A percentile compares a stretch with the other conserved stretches of the same genome.
These are phyloP conservation scores for Aleiodes leptofemur DNA, from an alignment of 2,888 invertebrate genomes.

Conservation along the genomic window DNA sequence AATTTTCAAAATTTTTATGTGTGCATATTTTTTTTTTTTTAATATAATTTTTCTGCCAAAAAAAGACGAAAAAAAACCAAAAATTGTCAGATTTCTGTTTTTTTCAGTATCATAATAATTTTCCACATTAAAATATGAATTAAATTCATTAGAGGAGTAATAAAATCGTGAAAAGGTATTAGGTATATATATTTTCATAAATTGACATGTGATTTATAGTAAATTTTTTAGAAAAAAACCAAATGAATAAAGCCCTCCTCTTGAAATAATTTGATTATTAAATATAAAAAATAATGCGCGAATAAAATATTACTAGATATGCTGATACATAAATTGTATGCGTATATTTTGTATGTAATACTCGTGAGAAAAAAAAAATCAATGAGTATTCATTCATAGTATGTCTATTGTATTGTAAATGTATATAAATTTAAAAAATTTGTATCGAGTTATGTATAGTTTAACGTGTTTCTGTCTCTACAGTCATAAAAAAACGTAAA, in stretches of 20 bases:
- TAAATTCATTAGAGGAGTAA: not conserved
- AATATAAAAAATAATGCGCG: too few species aligned
- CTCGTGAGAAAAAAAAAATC: not conserved
- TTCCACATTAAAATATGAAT: too few species aligned
- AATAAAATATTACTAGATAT: constrained; percentile 3
- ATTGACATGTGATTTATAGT: constrained; percentile 26
- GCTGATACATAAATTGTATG: constrained; percentile 13
- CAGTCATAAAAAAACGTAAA: not conserved
- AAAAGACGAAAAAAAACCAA: too few species aligned
- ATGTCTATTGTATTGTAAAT: not conserved
- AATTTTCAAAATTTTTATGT: too few species aligned
- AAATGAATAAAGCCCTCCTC: not conserved
- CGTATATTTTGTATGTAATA: constrained; percentile 24
- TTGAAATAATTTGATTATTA: constrained; percentile 11
- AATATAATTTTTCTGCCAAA: too few species aligned
- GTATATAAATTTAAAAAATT: constrained; percentile 3
- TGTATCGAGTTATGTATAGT: constrained; percentile 10
- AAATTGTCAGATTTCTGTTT: too few species aligned
- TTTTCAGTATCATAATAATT: too few species aligned
- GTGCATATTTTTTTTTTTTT: too few species aligned
- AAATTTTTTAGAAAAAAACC: not conserved
- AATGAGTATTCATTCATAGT: constrained; percentile 14
- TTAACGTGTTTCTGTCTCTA: not conserved
- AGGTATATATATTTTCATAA: constrained; percentile 25
- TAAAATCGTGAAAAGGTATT: constrained; percentile 8